phyloP scores from a whole-genome alignment of 2,888 invertebrate species.

The Eumacrocentrus americanus region DNA sequence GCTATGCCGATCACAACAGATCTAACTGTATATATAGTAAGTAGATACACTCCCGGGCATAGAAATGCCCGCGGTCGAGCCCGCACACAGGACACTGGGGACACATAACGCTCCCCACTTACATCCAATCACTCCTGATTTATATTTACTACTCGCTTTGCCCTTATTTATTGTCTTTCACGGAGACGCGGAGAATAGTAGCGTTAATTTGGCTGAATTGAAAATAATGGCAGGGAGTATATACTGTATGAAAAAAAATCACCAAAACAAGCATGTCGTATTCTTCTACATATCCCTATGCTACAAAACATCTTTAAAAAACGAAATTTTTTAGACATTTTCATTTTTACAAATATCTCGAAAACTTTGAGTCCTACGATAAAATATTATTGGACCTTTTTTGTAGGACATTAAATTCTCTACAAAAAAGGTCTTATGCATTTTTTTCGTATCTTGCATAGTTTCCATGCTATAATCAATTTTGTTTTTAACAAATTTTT shows the following conservation, averaged over 20 bases:
- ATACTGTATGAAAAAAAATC: conserved; percentile 11
- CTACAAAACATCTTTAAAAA: no score
- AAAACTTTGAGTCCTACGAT: not conserved
- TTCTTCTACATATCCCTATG: no score
- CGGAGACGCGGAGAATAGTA: conserved; percentile 53
- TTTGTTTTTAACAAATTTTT: no score
- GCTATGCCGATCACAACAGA: no score
- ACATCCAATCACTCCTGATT: conserved; percentile 63
- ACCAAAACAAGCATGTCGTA: conserved; percentile 16
- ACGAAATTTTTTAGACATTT: not conserved
- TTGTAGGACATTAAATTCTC: no score
- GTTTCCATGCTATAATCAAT: no score
- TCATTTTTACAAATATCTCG: not conserved
- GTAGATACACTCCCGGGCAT: conserved; percentile 28
- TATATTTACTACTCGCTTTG: conserved; percentile 61
- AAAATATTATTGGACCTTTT: no score
- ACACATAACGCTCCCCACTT: conserved; percentile 62
- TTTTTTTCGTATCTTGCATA: no score
- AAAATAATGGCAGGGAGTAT: conserved; percentile 54
- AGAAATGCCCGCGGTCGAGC: conserved; percentile 49
- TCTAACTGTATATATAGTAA: no score
- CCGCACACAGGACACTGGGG: conserved; percentile 61
- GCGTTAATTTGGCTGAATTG: conserved; percentile 61
- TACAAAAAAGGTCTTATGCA: no score
- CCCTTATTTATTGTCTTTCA: conserved; percentile 60